These are phyloP conservation scores for Hippotragus niger DNA, from an alignment of 2,113 vertebrate genomes.

Conservation along the genomic window DNA sequence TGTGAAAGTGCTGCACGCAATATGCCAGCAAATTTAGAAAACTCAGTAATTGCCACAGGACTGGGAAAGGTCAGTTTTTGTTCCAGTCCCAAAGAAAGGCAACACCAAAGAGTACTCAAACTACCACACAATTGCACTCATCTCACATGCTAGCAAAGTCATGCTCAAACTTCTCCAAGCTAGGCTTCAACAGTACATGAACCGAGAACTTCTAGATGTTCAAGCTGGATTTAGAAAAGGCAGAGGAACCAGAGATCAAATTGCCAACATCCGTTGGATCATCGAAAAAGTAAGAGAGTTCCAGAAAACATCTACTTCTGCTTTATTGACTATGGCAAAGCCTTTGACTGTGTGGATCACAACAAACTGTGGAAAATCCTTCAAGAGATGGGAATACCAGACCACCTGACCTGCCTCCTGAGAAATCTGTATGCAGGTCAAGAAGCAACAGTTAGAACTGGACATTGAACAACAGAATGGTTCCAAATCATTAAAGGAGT, in stretches of 20 bases:
- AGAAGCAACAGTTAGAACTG: background rate
- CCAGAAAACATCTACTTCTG: background rate
- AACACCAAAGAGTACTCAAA: background rate
- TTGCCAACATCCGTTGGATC: background rate
- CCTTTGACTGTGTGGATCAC: background rate
- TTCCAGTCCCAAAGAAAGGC: background rate
- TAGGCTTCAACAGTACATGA: background rate
- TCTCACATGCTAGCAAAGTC: background rate
- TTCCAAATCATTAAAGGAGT: background rate
- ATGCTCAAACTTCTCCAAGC: background rate
- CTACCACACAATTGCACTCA: background rate
- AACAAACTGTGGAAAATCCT: background rate
- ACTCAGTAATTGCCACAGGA: background rate
- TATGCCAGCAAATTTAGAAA: background rate
- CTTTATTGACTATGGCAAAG: background rate
- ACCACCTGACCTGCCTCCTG: background rate
- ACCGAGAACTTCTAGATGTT: background rate
- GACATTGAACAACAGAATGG: background rate
- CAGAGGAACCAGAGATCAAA: background rate
- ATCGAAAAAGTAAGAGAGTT: background rate
- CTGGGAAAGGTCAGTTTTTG: background rate
- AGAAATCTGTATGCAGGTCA: background rate
- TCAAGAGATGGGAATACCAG: background rate
- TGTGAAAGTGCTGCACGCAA: background rate
- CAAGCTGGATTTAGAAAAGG: background rate